These are phyloP conservation scores for Achlya flavicornis DNA, from an alignment of 2,888 invertebrate species.

Conservation along the genomic window DNA sequence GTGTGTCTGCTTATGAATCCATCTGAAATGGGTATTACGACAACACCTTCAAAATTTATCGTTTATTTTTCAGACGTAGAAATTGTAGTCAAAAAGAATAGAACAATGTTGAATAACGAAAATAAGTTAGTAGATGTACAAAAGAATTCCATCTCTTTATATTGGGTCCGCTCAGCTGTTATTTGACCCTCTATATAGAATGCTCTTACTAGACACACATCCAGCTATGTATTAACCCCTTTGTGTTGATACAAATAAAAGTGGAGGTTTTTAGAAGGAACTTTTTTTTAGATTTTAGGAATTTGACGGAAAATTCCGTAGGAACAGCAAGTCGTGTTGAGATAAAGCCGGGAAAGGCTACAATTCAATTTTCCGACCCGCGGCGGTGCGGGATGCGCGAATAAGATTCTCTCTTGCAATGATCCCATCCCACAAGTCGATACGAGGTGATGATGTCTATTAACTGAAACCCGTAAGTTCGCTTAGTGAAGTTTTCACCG, in stretches of 20 bases:
- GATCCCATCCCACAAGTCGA: conserved; percentile 12
- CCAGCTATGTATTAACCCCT: conserved; percentile 20
- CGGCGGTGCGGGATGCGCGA: conserved; percentile 21
- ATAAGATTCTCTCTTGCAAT: conserved; percentile 32
- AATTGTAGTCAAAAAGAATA: too few species aligned
- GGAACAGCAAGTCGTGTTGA: conserved; percentile 35
- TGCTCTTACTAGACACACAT: conserved; percentile 27
- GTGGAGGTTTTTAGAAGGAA: conserved; percentile 37
- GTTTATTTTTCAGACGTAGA: too few species aligned
- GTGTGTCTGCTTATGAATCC: too few species aligned
- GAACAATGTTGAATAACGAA: too few species aligned
- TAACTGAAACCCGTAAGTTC: neutral
- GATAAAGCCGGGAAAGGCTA: conserved; percentile 57
- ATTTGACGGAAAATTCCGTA: conserved; percentile 49
- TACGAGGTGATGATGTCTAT: neutral
- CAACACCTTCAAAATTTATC: too few species aligned
- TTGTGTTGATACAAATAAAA: conserved; percentile 50
- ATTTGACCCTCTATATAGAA: neutral
- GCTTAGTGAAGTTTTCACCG: too few species aligned
- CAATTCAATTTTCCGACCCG: conserved; percentile 68
- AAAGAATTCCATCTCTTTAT: too few species aligned
- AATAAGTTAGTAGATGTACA: too few species aligned
- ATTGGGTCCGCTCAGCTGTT: too few species aligned
- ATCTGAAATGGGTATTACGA: too few species aligned
- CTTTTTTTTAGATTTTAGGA: too few species aligned